Evolutionary conservation across 2,113 vertebrate species (phyloP).

Genomic region (Ceratotherium simum): DNA sequence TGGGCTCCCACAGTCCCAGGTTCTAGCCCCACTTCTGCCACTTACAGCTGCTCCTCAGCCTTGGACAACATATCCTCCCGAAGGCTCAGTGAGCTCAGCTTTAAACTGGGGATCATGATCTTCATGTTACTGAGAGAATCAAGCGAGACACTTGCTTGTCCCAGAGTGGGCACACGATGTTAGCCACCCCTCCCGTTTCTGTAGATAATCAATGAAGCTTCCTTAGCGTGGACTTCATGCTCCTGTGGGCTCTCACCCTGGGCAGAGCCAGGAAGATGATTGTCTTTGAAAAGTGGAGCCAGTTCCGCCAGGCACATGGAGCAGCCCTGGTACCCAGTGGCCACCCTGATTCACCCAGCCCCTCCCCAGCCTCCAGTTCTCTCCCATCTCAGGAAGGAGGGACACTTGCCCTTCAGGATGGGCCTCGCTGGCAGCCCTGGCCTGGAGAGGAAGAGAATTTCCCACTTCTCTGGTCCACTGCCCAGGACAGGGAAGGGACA

Average conservation of each 20-base stretch:
- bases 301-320: not conserved
- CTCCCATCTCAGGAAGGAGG: not conserved
- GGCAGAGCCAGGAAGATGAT: not conserved
- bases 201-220: not conserved
- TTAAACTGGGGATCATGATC: not conserved
- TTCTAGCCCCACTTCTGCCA: not conserved
- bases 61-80: not conserved
- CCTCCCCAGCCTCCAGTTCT: not conserved
- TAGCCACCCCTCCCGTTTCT: not conserved
- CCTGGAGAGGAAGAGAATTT: not conserved
- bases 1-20: not conserved
- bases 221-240: not conserved
- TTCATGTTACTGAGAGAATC: not conserved
- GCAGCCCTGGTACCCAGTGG: conserved; percentile 77
- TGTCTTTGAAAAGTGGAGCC: not conserved
- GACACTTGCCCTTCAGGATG: not conserved
- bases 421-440: not conserved
- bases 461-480: not conserved
- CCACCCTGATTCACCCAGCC: not conserved
- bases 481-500: not conserved
- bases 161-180: no score
- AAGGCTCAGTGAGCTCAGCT: not conserved
- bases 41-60: not conserved
- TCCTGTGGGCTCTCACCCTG: no score
- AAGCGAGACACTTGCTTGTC: not conserved